Base-by-base conservation (phyloP, 2,797 vertebrate genomes). In the Perodicticus potto region DNA sequence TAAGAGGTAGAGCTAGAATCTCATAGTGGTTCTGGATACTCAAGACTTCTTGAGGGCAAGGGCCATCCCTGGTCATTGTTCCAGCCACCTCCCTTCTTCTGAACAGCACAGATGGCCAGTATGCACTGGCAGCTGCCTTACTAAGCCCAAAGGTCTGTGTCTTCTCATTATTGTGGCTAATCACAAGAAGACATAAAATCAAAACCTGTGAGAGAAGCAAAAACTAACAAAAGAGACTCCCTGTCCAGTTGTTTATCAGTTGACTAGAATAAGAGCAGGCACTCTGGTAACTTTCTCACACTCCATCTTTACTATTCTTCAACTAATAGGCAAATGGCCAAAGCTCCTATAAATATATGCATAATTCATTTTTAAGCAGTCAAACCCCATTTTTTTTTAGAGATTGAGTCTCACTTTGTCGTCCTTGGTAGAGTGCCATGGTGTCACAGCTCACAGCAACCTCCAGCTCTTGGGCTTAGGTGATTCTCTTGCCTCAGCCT, bases 191-290 rank as follows among this genome's bases (percentile, higher is more conserved):
- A 65, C 14, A 61, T 0, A 3, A 69, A 29, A 53, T 13, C 20
- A 32, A 59, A 45, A 9, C 40, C 8, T 0, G 3, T 0, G 5
- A 72, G 10, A 49, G 67, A 61, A 49, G 32, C 27, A 59, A 40
- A 12, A 17, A 11, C 27, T 4, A 7, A 13, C 0, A 43, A 43
- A 25, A 11, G 57, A 27, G 70, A 4, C 7, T 34, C 19, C 27
- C 77, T 17, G 17, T 20, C 8, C 5, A 8, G 45, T 34, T 57
- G 19, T 5, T 17, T 29, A 45, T 9, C 5, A 32, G 8, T 23
- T 32, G 37, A 16, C 17, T 1, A 4, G 57, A 16, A 8, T 0
- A 2, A 7, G 20, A 29, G n/a, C 63, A 32, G 22, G 65, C 0
- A 0, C 20, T 59, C 22, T 17, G 29, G 43, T 0, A 8, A 27